Evolutionary conservation across 2,797 vertebrate species (phyloP).

Genomic region (Geotrypetes seraphini): DNA sequence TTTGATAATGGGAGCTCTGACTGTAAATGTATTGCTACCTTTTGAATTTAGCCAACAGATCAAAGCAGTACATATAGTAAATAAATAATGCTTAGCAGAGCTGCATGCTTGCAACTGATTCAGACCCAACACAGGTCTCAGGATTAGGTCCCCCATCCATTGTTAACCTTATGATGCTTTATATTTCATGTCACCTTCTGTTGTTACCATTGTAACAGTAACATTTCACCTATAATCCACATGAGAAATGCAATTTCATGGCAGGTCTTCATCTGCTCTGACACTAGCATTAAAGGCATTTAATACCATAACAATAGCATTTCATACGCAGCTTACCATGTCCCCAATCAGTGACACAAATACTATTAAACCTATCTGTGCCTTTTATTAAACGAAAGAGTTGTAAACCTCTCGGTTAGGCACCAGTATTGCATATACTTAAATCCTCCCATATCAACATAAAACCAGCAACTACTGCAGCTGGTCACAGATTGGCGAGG

Average conservation of each 20-base stretch:
- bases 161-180: neutral
- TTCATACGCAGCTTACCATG: too few species aligned
- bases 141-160: neutral
- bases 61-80: neutral
- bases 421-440: too few species aligned
- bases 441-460: too few species aligned
- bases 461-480: too few species aligned
- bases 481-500: too few species aligned
- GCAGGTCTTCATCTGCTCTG: neutral
- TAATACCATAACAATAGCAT: neutral
- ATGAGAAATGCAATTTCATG: neutral
- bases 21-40: too few species aligned
- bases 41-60: too few species aligned
- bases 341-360: too few species aligned
- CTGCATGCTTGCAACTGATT: neutral
- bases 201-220: neutral
- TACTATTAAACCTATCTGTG: neutral
- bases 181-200: too few species aligned
- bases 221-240: neutral
- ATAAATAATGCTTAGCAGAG: neutral
- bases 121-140: neutral
- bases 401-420: too few species aligned
- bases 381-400: too few species aligned
- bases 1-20: too few species aligned
- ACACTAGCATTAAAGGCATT: neutral